Evolutionary conservation across 2,113 vertebrate genomes (phyloP).

Genomic region (Calyptomena viridis): DNA sequence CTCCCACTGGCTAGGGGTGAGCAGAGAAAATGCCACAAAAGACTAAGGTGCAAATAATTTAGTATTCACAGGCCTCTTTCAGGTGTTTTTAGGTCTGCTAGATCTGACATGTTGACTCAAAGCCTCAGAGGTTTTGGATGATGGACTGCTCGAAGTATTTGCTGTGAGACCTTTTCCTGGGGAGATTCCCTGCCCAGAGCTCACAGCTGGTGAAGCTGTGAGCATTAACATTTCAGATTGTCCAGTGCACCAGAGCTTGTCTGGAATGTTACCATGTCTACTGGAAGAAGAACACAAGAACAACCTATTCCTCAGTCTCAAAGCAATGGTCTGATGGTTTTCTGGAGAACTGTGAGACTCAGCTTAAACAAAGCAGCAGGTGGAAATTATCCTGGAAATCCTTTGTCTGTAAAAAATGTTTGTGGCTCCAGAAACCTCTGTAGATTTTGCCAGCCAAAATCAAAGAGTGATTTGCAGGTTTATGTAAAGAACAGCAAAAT

Average conservation of each 20-base stretch:
- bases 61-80: not conserved
- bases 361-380: not conserved
- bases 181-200: not conserved
- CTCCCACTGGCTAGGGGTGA: not conserved
- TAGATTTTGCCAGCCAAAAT: not conserved
- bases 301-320: not conserved
- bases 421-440: not conserved
- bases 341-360: not conserved
- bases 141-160: not conserved
- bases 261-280: not conserved
- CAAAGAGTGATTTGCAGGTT: not conserved
- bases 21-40: not conserved
- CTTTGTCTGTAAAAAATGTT: not conserved
- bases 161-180: not conserved
- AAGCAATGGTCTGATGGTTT: not conserved
- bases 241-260: not conserved
- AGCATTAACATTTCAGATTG: not conserved
- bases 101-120: not conserved
- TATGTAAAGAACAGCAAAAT: not conserved
- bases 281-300: not conserved
- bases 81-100: not conserved
- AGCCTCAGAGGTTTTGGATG: not conserved
- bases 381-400: not conserved
- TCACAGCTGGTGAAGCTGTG: not conserved
- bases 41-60: not conserved